phyloP scores from a whole-genome alignment of 2,888 invertebrate species.

The Thecocarcelia acutangulata region DNA sequence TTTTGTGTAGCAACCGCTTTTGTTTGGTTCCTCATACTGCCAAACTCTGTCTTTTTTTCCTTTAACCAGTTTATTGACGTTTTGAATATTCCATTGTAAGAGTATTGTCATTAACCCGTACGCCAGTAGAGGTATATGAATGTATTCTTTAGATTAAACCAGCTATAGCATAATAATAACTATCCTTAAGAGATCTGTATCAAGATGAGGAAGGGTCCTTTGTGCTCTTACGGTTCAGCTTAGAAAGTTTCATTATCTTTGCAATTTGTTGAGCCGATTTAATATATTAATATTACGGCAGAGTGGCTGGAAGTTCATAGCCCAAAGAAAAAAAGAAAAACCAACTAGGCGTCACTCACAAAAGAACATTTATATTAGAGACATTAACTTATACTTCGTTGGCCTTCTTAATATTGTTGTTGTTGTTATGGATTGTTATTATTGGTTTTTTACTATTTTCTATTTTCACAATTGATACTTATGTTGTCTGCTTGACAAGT shows the following conservation, averaged over 20 bases:
- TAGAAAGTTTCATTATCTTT: too few relatives aligned
- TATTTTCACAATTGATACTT: too few relatives aligned
- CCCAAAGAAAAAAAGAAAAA: too few relatives aligned
- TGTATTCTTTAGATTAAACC: neutral
- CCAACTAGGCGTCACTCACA: neutral
- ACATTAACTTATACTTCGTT: neutral
- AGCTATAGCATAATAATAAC: neutral
- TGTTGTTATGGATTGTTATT: too few relatives aligned
- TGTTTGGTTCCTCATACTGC: neutral
- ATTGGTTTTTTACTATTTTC: too few relatives aligned
- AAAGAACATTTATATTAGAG: neutral
- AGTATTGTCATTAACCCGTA: neutral
- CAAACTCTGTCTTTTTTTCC: neutral
- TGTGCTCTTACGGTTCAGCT: too few relatives aligned
- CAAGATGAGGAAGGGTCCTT: too few relatives aligned
- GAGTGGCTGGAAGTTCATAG: neutral
- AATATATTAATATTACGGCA: neutral
- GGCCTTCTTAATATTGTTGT: neutral
- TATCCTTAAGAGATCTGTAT: neutral
- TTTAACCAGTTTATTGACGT: neutral
- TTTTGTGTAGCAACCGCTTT: conserved; percentile 3
- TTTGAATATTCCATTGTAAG: neutral
- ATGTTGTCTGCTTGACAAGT: too few relatives aligned
- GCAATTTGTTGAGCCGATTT: neutral
- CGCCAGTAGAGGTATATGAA: neutral